Evolutionary conservation across 2,113 vertebrate genomes (phyloP).

Genomic region (Ctenomys sociabilis): DNA sequence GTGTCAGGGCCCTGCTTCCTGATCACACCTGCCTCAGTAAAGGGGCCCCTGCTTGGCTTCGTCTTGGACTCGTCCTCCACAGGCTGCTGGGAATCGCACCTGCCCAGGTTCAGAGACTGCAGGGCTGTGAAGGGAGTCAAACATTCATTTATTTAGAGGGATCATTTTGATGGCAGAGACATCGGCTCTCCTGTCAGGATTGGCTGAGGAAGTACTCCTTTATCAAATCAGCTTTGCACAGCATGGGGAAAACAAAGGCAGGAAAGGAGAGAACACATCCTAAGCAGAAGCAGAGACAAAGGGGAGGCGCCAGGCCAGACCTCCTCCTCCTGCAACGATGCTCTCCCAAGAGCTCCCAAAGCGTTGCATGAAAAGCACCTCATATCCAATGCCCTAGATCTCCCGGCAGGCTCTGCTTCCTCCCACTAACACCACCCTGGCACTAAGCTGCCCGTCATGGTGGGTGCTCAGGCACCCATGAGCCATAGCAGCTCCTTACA

Average conservation of each 20-base stretch:
- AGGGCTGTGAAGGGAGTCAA: neutral
- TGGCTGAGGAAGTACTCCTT: neutral
- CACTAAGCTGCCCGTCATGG: neutral
- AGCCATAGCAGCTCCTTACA: too few relatives aligned
- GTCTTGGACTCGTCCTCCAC: neutral
- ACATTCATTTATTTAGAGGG: too few relatives aligned
- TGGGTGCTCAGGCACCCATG: too few relatives aligned
- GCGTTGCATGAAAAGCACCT: neutral
- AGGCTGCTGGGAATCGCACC: neutral
- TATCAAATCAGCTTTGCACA: fast-evolving
- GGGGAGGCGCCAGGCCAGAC: too few relatives aligned
- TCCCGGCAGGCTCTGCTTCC: neutral
- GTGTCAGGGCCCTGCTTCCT: neutral
- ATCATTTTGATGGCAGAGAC: neutral
- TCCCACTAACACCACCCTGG: too few relatives aligned
- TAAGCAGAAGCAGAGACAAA: neutral
- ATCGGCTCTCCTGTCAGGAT: neutral
- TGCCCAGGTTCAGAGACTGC: neutral
- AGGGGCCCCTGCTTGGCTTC: slow-evolving; percentile 25
- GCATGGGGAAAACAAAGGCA: neutral
- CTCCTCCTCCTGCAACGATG: neutral
- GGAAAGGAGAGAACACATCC: neutral
- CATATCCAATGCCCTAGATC: neutral
- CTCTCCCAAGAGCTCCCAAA: neutral
- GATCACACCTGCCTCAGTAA: neutral